Evolutionary conservation across 2,888 invertebrate genomes (phyloP).

Genomic region (Eustalomyia histrio): DNA sequence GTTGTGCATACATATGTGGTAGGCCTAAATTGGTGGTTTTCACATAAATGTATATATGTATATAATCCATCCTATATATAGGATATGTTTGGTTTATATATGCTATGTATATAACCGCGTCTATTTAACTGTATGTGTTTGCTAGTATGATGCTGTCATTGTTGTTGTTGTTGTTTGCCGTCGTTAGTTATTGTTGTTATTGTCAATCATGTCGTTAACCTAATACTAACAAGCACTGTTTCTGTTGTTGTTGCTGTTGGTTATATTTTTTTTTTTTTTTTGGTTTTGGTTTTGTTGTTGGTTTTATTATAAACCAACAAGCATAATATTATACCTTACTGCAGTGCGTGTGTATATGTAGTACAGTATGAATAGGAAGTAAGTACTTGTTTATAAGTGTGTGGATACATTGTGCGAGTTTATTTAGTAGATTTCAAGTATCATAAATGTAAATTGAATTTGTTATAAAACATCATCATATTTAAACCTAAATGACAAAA

Average conservation of each 20-base stretch:
- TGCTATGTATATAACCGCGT: background rate
- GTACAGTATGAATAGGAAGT: conserved; percentile 15
- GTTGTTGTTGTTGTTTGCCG: conserved; percentile 17
- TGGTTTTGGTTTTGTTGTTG: conserved; percentile 26
- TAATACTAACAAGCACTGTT: conserved; percentile 49
- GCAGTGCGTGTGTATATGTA: too few relatives aligned
- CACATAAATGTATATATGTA: background rate
- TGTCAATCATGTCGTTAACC: conserved; percentile 62
- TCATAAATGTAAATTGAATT: conserved; percentile 58
- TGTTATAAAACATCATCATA: conserved; percentile 29
- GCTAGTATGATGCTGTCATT: conserved; percentile 5
- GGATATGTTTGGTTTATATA: background rate
- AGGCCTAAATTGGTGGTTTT: conserved; percentile 47
- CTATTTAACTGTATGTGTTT: background rate
- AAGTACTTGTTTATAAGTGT: background rate
- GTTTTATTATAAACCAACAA: conserved; percentile 26
- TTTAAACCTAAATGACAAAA: conserved; percentile 6
- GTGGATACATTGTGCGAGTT: background rate
- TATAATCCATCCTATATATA: background rate
- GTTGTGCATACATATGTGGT: conserved; percentile 20
- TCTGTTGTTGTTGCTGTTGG: background rate
- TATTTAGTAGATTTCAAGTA: conserved; percentile 29
- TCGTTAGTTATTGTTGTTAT: conserved; percentile 52
- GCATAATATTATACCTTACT: conserved; percentile 9
- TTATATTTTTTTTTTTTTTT: conserved; percentile 6